Percentiles rank a stretch among this genome's conserved stretches.
Conservation (phyloP, 1,140 invertebrate species). For the Nasonia giraulti region DNA sequence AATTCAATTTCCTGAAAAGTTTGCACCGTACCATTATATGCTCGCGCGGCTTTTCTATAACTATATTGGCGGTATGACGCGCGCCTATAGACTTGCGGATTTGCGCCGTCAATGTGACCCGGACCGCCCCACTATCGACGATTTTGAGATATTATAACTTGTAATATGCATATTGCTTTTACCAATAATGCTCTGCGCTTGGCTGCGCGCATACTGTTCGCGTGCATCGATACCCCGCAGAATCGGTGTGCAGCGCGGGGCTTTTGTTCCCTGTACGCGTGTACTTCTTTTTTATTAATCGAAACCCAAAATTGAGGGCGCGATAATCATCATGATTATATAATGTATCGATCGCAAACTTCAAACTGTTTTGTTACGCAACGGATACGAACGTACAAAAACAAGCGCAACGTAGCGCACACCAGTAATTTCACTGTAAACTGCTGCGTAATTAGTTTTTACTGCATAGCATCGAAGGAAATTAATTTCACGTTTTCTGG, state of each 20-base stretch:
- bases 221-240: not conserved
- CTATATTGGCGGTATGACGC: not conserved
- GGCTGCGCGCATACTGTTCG: not conserved
- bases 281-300: conserved; percentile 25
- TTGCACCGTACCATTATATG: not conserved
- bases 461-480: too few species aligned
- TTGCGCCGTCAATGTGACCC: not conserved
- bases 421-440: too few species aligned
- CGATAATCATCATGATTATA: not conserved
- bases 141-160: conserved; percentile 32
- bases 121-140: not conserved
- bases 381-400: too few species aligned
- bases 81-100: not conserved
- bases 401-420: too few species aligned
- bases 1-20: conserved; percentile 24
- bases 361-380: too few species aligned
- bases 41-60: not conserved
- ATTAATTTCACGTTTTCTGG: too few species aligned
- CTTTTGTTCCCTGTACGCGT: not conserved
- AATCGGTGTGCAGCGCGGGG: not conserved
- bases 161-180: conserved; percentile 41
- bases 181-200: not conserved
- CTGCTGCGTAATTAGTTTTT: too few species aligned
- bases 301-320: not conserved
- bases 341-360: too few species aligned